Percentiles rank a stretch among this genome's conserved stretches.
Evolutionary conservation across 1,140 invertebrate species (phyloP).

Genomic region (Polypedilum pembai): DNA sequence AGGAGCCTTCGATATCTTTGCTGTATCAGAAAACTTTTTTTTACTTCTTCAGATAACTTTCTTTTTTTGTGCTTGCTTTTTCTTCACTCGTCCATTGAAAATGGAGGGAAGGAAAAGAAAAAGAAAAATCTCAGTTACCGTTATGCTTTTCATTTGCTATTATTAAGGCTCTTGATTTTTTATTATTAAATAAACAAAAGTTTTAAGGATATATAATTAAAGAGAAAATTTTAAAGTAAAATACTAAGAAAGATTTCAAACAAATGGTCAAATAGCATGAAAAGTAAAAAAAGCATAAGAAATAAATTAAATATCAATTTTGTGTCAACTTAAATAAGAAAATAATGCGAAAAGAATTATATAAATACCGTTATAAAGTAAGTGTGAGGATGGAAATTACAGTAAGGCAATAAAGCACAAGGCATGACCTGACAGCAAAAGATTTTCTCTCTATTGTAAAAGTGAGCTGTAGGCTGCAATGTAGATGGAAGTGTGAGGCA

Average conservation of each 20-base stretch:
- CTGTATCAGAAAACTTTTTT: background rate
- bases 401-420: background rate
- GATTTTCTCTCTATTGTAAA: background rate
- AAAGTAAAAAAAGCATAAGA: background rate
- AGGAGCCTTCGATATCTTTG: background rate
- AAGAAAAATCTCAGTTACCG: too few relatives aligned
- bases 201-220: too few relatives aligned
- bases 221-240: too few relatives aligned
- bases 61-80: background rate
- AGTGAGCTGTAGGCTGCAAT: too few relatives aligned
- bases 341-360: conserved; percentile 12
- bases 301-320: conserved; percentile 29
- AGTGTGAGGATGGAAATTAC: background rate
- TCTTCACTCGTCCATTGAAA: background rate
- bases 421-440: background rate
- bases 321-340: conserved; percentile 28
- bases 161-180: too few relatives aligned
- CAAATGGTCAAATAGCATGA: background rate
- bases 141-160: too few relatives aligned
- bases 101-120: background rate
- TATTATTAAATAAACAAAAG: too few relatives aligned
- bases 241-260: background rate
- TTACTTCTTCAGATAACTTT: background rate
- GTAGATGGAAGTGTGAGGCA: too few relatives aligned
- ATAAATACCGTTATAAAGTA: background rate